phyloP scores from a whole-genome alignment of 2,797 vertebrate genomes.

The Leptodactylus fallax region DNA sequence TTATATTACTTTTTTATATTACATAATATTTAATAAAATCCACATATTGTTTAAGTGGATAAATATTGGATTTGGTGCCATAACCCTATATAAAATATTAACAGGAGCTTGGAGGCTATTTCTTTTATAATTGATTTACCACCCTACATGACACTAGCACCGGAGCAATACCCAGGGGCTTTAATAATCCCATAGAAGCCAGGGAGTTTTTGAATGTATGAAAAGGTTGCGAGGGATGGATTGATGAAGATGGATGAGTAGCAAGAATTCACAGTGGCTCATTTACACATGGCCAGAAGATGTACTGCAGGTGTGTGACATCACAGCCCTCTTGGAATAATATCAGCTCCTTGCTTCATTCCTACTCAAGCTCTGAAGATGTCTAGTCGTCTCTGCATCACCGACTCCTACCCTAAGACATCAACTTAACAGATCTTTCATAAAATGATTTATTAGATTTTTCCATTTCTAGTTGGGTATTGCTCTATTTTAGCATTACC shows the following conservation, averaged over 20 bases:
- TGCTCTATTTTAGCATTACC: background rate
- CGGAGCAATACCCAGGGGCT: slow-evolving; percentile 1
- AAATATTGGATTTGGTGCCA: background rate
- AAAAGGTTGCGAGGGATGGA: background rate
- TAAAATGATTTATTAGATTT: background rate
- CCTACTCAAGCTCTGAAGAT: slow-evolving; percentile 8
- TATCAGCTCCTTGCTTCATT: slow-evolving; percentile 40
- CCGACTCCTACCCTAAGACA: background rate
- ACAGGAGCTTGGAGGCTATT: background rate
- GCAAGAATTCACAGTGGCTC: background rate
- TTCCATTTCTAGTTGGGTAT: background rate
- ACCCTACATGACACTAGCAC: background rate
- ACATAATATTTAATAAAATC: background rate
- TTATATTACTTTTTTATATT: background rate
- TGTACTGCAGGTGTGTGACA: slow-evolving; percentile 50
- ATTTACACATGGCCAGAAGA: slow-evolving; percentile 47
- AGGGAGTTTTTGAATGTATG: background rate
- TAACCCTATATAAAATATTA: background rate
- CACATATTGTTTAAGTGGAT: background rate
- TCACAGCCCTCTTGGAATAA: slow-evolving; percentile 41
- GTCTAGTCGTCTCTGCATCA: slow-evolving; percentile 19
- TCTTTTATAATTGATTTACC: background rate
- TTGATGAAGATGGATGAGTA: slow-evolving; percentile 43
- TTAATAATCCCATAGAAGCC: background rate
- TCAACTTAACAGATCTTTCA: background rate